Conservation (phyloP, 2,888 invertebrate species). For the Cosmia trapezina region DNA sequence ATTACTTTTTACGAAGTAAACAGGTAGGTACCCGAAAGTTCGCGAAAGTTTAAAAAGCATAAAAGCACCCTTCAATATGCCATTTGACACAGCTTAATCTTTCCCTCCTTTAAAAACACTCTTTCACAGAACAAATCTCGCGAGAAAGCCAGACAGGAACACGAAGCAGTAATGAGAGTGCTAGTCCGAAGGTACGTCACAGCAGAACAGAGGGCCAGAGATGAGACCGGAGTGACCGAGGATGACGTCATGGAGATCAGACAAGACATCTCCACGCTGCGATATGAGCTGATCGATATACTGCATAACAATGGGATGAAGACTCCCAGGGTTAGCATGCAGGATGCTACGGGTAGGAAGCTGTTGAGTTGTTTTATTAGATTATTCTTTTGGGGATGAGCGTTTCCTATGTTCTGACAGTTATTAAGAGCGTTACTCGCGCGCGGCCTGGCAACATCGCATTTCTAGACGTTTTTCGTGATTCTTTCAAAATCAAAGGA, state of each 20-base stretch:
- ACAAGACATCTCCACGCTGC: conserved; percentile 98
- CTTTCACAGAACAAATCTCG: conserved; percentile 92
- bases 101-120: not conserved
- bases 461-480: too few species aligned
- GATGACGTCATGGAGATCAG: conserved; percentile 99
- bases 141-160: conserved; percentile 93
- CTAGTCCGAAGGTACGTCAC: conserved; percentile 97
- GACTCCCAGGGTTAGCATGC: conserved; percentile 93
- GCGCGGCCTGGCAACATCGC: too few species aligned
- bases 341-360: conserved; percentile 91
- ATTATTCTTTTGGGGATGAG: not conserved
- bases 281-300: conserved; percentile 98
- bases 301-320: conserved; percentile 96
- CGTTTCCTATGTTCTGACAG: not conserved
- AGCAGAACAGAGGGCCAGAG: conserved; percentile 96
- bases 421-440: too few species aligned
- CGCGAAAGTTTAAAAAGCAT: too few species aligned
- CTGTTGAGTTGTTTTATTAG: not conserved
- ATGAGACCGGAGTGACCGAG: conserved; percentile 97
- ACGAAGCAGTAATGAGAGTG: conserved; percentile 96
- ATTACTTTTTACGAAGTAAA: too few species aligned
- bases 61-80: not conserved
- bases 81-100: not conserved
- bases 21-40: too few species aligned
- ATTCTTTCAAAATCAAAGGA: too few species aligned